Percentiles rank a stretch among this genome's conserved stretches.
These are phyloP conservation scores for Brachionus sp. DNA, from an alignment of 1,140 invertebrate species.

Conservation along the genomic window DNA sequence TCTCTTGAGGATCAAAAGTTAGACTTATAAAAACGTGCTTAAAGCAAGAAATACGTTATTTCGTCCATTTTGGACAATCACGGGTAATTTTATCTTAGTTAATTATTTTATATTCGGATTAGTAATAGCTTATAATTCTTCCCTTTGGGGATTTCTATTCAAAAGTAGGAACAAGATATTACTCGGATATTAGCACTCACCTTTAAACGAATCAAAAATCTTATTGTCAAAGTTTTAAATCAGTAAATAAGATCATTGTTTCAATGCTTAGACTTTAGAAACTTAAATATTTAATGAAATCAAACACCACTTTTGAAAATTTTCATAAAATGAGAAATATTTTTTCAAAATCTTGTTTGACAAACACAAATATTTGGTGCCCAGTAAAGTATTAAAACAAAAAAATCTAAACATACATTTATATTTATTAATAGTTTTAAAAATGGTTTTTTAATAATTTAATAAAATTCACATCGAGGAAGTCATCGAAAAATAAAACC, in stretches of 20 bases:
- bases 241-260: conserved; percentile 11
- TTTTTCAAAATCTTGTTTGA: background rate
- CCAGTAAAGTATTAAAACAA: background rate
- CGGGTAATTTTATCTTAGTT: conserved; percentile 32
- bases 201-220: conserved; percentile 17
- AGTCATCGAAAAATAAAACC: background rate
- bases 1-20: conserved; percentile 13
- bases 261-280: background rate
- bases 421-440: background rate
- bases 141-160: background rate
- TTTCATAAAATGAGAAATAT: background rate
- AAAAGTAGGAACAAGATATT: background rate
- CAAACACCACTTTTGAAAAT: conserved; percentile 23
- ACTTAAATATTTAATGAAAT: conserved; percentile 41
- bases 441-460: conserved; percentile 7
- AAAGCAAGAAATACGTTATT: conserved; percentile 13
- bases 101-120: conserved; percentile 5
- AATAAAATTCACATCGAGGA: background rate
- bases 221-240: conserved; percentile 27
- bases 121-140: conserved; percentile 35
- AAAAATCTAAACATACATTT: conserved; percentile 2
- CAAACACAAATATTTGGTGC: conserved; percentile 29
- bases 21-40: conserved; percentile 2
- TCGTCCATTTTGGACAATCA: background rate
- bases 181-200: background rate